Evolutionary conservation across 2,888 invertebrate species (phyloP).

Genomic region (Idaea aversata): DNA sequence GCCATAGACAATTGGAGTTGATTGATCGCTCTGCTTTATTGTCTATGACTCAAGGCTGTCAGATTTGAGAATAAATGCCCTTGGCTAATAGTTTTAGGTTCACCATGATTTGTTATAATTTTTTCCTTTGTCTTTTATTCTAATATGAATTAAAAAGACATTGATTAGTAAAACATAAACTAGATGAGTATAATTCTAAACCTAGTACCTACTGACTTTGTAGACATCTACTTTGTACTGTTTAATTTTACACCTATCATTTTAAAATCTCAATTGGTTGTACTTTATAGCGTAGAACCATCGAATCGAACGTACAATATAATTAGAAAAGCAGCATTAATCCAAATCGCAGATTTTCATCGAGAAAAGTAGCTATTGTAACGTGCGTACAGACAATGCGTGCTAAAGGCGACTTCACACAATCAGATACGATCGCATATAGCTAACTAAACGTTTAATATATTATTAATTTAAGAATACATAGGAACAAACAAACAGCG

Average conservation of each 20-base stretch:
- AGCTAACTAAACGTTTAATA: neutral
- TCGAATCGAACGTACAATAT: constrained; percentile 7
- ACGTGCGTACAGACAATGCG: constrained; percentile 19
- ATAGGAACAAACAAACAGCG: too few relatives aligned
- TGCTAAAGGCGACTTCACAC: constrained; percentile 20
- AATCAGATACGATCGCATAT: constrained; percentile 4
- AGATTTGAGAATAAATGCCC: constrained; percentile 34
- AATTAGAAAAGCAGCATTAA: constrained; percentile 30
- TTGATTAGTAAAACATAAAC: neutral
- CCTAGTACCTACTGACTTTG: neutral
- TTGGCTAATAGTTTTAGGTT: constrained; percentile 16
- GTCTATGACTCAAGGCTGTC: constrained; percentile 52
- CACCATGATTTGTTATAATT: constrained; percentile 3
- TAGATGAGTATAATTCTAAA: neutral
- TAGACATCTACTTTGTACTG: neutral
- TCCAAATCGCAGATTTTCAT: constrained; percentile 31
- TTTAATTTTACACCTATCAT: constrained; percentile 3
- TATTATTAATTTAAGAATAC: neutral
- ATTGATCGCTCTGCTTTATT: constrained; percentile 61
- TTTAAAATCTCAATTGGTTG: neutral
- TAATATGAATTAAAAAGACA: neutral
- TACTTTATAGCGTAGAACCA: neutral
- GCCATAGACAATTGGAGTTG: constrained; percentile 59
- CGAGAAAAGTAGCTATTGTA: constrained; percentile 24
- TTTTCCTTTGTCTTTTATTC: neutral